Conservation (phyloP, 1,140 invertebrate genomes). For the Euwallacea similis region DNA sequence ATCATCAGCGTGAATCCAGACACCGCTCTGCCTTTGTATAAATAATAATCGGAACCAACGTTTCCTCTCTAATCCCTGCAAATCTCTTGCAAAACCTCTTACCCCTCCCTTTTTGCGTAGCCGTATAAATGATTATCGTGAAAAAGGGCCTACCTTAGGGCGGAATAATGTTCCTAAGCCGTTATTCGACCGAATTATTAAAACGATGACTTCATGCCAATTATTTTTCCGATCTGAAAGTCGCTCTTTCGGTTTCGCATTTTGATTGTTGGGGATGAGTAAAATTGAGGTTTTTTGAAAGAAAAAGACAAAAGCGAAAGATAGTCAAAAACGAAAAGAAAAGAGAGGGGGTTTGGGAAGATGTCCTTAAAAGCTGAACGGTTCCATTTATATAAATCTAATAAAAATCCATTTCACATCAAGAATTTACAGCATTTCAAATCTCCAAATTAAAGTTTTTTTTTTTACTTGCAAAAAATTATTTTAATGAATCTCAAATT, state of each 20-base stretch:
- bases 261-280: too few relatives aligned
- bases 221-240: constrained; percentile 16
- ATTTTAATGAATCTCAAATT: too few relatives aligned
- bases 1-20: constrained; percentile 38
- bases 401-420: too few relatives aligned
- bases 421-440: too few relatives aligned
- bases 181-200: constrained; percentile 21
- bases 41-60: constrained; percentile 36
- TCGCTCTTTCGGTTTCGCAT: neutral
- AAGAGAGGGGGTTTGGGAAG: too few relatives aligned
- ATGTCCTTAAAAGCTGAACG: too few relatives aligned
- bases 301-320: too few relatives aligned
- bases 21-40: constrained; percentile 33
- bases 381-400: too few relatives aligned
- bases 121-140: constrained; percentile 33
- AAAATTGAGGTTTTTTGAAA: too few relatives aligned
- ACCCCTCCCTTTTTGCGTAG: constrained; percentile 23
- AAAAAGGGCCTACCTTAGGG: constrained; percentile 21
- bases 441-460: too few relatives aligned
- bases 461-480: too few relatives aligned
- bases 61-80: constrained; percentile 27
- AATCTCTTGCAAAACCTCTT: constrained; percentile 31
- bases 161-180: constrained; percentile 24
- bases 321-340: too few relatives aligned
- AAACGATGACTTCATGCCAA: constrained; percentile 17